These are phyloP conservation scores for Morpho helenor DNA, from an alignment of 2,888 invertebrate genomes.

Conservation along the genomic window DNA sequence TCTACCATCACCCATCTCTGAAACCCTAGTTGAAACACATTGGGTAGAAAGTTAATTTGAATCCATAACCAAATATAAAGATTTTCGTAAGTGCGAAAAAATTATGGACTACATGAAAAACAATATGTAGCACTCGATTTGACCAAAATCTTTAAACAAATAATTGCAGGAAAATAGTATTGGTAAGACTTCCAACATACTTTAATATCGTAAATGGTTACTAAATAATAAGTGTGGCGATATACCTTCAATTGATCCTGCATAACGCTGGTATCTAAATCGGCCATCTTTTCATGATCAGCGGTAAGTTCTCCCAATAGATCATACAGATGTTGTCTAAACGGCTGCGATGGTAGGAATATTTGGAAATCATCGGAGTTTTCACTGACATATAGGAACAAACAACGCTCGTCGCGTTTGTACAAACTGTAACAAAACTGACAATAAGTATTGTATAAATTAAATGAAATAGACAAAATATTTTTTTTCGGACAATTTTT, in stretches of 20 bases:
- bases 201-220: too few relatives aligned
- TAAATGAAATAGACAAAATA: constrained; percentile 5
- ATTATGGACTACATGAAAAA: too few relatives aligned
- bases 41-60: too few relatives aligned
- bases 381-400: constrained; percentile 98
- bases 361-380: constrained; percentile 99
- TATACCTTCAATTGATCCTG: constrained; percentile 87
- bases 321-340: constrained; percentile 90
- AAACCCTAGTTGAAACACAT: too few relatives aligned
- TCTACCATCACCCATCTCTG: too few relatives aligned
- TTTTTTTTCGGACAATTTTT: neutral
- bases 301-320: constrained; percentile 92
- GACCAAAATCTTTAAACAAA: too few relatives aligned
- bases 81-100: too few relatives aligned
- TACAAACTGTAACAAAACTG: constrained; percentile 84
- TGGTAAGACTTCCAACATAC: too few relatives aligned
- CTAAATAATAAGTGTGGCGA: neutral
- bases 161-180: too few relatives aligned
- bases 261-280: constrained; percentile 86
- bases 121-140: too few relatives aligned
- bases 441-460: neutral
- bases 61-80: too few relatives aligned
- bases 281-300: constrained; percentile 89
- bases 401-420: constrained; percentile 96
- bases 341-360: constrained; percentile 94